These are phyloP conservation scores for Habrosyne pyritoides DNA, from an alignment of 2,888 invertebrate species.

Conservation along the genomic window DNA sequence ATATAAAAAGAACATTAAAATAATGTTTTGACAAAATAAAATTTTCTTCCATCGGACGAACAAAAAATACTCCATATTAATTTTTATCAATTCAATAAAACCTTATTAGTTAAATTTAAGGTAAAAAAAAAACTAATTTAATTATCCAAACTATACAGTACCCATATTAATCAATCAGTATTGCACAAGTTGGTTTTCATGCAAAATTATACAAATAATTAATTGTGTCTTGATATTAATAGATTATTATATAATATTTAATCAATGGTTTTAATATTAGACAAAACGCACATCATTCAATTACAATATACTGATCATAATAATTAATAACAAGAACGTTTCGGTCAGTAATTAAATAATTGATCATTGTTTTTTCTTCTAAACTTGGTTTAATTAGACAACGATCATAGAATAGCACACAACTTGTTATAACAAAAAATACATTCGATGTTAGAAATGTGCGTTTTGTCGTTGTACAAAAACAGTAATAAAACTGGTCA, in stretches of 20 bases:
- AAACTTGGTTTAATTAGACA: too few relatives aligned
- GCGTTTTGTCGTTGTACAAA: not conserved
- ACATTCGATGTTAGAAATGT: not conserved
- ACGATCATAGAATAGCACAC: too few relatives aligned
- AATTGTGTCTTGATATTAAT: constrained; percentile 19
- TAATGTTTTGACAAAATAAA: constrained; percentile 24
- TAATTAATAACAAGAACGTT: too few relatives aligned
- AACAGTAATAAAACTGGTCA: not conserved
- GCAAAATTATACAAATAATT: constrained; percentile 68
- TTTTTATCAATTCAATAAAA: constrained; percentile 54
- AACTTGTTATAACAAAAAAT: too few relatives aligned
- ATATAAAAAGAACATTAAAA: constrained; percentile 30
- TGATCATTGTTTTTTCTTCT: too few relatives aligned
- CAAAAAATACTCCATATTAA: constrained; percentile 48
- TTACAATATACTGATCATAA: not conserved
- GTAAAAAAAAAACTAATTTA: constrained; percentile 62
- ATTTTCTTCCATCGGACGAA: constrained; percentile 25
- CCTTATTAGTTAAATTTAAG: constrained; percentile 57
- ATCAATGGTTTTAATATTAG: not conserved
- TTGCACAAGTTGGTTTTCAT: constrained; percentile 74
- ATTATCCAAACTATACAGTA: constrained; percentile 59
- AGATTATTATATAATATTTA: not conserved
- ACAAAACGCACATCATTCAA: not conserved
- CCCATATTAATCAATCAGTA: constrained; percentile 62
- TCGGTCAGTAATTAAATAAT: too few relatives aligned